phyloP scores from a whole-genome alignment of 2,113 vertebrate genomes.

The Shinisaurus crocodilurus region DNA sequence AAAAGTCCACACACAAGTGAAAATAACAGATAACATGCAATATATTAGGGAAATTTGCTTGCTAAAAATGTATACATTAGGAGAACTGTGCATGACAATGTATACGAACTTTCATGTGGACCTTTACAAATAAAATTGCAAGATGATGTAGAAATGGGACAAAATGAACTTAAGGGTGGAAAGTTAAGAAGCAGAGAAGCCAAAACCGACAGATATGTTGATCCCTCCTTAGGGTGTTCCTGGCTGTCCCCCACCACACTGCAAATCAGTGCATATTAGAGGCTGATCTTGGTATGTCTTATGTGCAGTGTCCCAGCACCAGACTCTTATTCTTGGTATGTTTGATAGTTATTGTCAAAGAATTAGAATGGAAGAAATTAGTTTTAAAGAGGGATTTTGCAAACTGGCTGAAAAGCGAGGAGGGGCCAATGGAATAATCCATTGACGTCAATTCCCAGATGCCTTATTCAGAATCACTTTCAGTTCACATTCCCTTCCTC shows the following conservation, averaged over 20 bases:
- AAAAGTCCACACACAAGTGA: neutral
- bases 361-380: neutral
- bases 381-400: neutral
- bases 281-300: neutral
- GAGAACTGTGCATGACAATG: neutral
- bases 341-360: conserved; percentile 5
- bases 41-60: neutral
- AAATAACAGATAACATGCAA: neutral
- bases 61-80: neutral
- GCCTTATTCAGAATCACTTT: neutral
- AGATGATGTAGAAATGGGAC: neutral
- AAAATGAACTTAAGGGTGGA: neutral
- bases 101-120: too few relatives aligned
- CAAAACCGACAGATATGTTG: neutral
- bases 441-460: neutral
- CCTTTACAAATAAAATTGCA: too few relatives aligned
- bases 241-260: neutral
- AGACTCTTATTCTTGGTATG: neutral
- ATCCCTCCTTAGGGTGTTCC: neutral
- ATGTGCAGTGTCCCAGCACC: neutral
- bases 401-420: neutral
- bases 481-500: conserved; percentile 18
- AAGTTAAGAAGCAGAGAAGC: neutral
- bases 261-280: neutral
- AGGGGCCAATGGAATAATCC: neutral